These are phyloP conservation scores for Setophaga kirtlandii DNA, from an alignment of 2,113 vertebrate species.

Conservation along the genomic window DNA sequence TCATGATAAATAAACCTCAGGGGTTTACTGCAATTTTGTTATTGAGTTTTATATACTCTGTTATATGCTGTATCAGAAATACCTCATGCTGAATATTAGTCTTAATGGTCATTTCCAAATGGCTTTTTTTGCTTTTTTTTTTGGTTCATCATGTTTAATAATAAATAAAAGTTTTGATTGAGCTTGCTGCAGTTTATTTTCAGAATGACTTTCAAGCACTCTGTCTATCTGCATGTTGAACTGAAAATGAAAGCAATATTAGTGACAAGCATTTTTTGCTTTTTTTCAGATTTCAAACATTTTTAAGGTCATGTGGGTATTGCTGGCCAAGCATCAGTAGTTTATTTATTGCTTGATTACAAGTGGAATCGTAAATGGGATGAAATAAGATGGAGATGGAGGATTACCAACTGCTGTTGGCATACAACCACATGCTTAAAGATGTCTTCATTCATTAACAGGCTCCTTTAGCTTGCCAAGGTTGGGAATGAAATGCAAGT, in stretches of 20 bases:
- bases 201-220: slow-evolving; percentile 5
- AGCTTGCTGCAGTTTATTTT: neutral
- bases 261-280: neutral
- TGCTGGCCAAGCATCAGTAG: slow-evolving; percentile 16
- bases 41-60: neutral
- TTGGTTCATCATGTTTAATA: neutral
- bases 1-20: neutral
- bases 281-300: slow-evolving; percentile 19
- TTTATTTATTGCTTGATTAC: slow-evolving; percentile 53
- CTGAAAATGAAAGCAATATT: neutral
- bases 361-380: slow-evolving; percentile 59
- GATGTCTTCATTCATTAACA: slow-evolving; percentile 76
- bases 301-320: slow-evolving; percentile 29
- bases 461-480: slow-evolving; percentile 64
- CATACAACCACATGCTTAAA: slow-evolving; percentile 53
- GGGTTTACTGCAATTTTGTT: neutral
- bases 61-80: neutral
- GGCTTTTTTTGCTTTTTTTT: neutral
- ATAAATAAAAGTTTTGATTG: slow-evolving; percentile 5
- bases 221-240: neutral
- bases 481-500: slow-evolving; percentile 68
- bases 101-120: neutral
- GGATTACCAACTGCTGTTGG: slow-evolving; percentile 70
- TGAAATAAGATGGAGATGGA: slow-evolving; percentile 65
- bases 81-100: neutral